Evolutionary conservation across 2,113 vertebrate genomes (phyloP).

Genomic region (Vimba vimba): DNA sequence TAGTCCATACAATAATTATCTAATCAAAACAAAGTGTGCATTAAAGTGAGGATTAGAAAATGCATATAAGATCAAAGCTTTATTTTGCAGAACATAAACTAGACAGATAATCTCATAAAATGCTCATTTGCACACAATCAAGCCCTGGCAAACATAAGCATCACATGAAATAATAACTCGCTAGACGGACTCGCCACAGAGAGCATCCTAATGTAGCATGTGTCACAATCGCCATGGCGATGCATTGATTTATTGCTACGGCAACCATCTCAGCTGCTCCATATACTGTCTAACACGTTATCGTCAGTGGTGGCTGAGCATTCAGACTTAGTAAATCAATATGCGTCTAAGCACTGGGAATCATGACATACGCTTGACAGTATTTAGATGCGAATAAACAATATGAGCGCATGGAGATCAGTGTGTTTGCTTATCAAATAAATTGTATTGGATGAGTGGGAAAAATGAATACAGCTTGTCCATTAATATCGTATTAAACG

Average conservation of each 20-base stretch:
- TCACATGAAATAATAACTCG: conserved; percentile 31
- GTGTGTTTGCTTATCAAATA: conserved; percentile 25
- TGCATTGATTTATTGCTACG: conserved; percentile 18
- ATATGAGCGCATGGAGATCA: not conserved
- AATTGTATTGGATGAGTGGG: conserved; percentile 15
- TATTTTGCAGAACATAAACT: not conserved
- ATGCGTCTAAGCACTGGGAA: conserved; percentile 29
- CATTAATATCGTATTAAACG: conserved; percentile 43
- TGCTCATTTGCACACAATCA: conserved; percentile 19
- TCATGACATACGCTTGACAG: conserved; percentile 14
- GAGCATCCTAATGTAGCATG: conserved; percentile 43
- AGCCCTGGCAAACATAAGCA: conserved; percentile 33
- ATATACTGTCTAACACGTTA: conserved; percentile 46
- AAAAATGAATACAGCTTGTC: conserved; percentile 2
- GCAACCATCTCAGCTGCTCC: not conserved
- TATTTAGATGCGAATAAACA: conserved; percentile 30
- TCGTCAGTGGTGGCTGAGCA: conserved; percentile 11
- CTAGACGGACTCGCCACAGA: conserved; percentile 34
- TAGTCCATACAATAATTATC: not conserved
- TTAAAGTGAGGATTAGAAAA: not conserved
- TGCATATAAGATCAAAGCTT: not conserved
- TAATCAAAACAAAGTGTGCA: conserved; percentile 33
- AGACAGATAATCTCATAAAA: not conserved
- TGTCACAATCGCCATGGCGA: conserved; percentile 48
- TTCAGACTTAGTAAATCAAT: conserved; percentile 51